phyloP scores from a whole-genome alignment of 2,888 invertebrate genomes.

The Spisula subtruncata region DNA sequence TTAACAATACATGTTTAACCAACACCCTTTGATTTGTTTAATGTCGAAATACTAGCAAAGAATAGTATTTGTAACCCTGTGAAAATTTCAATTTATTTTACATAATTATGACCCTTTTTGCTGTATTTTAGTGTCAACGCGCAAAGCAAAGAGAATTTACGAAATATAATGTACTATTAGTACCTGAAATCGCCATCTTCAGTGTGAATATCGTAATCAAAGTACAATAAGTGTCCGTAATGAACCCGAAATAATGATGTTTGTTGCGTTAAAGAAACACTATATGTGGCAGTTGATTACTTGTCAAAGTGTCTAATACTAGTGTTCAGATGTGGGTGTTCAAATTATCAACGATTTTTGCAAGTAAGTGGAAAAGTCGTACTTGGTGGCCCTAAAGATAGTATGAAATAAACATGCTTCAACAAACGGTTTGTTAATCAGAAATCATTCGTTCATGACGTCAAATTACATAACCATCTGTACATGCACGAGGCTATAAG shows the following conservation, averaged over 20 bases:
- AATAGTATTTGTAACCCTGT: no score
- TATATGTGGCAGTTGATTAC: background rate
- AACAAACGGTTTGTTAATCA: slow-evolving; percentile 17
- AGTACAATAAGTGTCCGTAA: background rate
- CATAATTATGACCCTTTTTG: no score
- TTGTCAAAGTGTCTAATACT: background rate
- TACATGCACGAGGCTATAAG: background rate
- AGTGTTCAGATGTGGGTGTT: background rate
- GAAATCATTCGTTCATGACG: slow-evolving; percentile 22
- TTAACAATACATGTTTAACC: no score
- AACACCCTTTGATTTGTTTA: no score
- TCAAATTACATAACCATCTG: slow-evolving; percentile 16
- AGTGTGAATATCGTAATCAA: background rate
- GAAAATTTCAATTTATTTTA: no score
- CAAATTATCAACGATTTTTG: background rate
- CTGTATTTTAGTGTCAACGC: no score
- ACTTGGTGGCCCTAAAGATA: slow-evolving; percentile 12
- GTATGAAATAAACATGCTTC: slow-evolving; percentile 23
- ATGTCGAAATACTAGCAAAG: no score
- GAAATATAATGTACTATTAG: no score
- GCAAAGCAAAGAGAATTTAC: no score
- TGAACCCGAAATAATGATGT: background rate
- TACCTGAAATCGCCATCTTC: no score
- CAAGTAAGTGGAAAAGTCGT: background rate
- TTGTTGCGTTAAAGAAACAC: background rate